These are phyloP conservation scores for Jacana jacana DNA, from an alignment of 2,113 vertebrate genomes.

Conservation along the genomic window DNA sequence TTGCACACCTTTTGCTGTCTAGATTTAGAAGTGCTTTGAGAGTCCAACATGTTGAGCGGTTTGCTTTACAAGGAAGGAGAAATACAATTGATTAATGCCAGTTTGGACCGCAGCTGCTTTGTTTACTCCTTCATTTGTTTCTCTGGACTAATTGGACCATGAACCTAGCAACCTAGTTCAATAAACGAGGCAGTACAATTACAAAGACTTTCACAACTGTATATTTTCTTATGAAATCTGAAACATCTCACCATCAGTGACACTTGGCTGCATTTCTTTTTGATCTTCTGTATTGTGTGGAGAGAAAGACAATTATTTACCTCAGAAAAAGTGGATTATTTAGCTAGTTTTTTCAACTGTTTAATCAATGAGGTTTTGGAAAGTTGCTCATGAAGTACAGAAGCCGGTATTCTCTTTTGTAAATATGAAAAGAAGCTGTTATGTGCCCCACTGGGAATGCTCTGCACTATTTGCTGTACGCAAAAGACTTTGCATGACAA, in stretches of 20 bases:
- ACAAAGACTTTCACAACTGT: neutral
- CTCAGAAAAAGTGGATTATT: neutral
- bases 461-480: neutral
- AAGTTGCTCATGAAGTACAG: slow-evolving; percentile 20
- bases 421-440: neutral
- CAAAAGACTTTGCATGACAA: neutral
- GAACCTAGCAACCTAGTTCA: neutral
- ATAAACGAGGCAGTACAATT: neutral
- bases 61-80: neutral
- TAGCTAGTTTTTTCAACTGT: slow-evolving; percentile 31
- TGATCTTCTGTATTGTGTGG: neutral
- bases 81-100: neutral
- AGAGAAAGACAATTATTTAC: neutral
- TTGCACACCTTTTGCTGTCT: neutral
- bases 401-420: neutral
- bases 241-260: neutral
- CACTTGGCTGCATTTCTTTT: neutral
- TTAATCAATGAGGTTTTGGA: slow-evolving; percentile 33
- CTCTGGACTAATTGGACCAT: neutral
- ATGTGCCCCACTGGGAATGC: neutral
- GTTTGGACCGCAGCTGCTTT: neutral
- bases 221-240: neutral
- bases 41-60: rapidly evolving
- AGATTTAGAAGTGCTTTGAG: neutral
- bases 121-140: neutral